Evolutionary conservation across 2,888 invertebrate species (phyloP), one percentile per base, ranked within the genome.

Genomic region (Frankliniella intonsa): DNA sequence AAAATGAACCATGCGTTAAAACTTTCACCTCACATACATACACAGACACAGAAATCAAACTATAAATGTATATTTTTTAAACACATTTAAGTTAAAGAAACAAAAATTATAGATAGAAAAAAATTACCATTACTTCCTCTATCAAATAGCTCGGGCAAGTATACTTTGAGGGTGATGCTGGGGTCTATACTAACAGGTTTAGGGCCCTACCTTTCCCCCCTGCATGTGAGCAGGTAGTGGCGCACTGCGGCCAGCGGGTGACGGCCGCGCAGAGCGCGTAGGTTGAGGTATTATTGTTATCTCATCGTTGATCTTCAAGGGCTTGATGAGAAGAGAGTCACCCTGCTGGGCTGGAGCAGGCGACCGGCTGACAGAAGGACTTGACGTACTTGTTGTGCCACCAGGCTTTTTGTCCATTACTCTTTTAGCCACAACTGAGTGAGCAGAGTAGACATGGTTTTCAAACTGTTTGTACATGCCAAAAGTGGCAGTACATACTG

Each of bases 381-480:
- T 87, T 65, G 88, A 87, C 69, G 89, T 87, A 69, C 86, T 86
- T 82, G 89, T 86, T 22, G 88, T 86, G 11, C 87, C 84, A 80
- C 89, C 88, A 84, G 89, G 88, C 86, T 92, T 93, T 87, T 93
- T 93, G 86, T 94, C 95, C 92, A 94, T 94, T 51, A 94, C 94
- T 84, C 95, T 92, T 86, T 95, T 95, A 69, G 96, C 95, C 25
- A 95, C 95, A 27, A 95, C 95, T 87, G 96, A 96, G 87, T 97
- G 97, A 27, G 96, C 96, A 69, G 96, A 95, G 87, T 97, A 97
- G 10, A 97, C 97, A 88, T 97, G 97, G 87, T 94, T 96, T 87
- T 97, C 97, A 86, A 97, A 97, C 86, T 96, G 94, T 89, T 96
- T 96, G 90, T 97, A 97, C 95, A 97, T 96, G 86, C 95, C 95